These are phyloP conservation scores for Loriculus beryllinus DNA, from an alignment of 2,797 vertebrate genomes.

Conservation along the genomic window DNA sequence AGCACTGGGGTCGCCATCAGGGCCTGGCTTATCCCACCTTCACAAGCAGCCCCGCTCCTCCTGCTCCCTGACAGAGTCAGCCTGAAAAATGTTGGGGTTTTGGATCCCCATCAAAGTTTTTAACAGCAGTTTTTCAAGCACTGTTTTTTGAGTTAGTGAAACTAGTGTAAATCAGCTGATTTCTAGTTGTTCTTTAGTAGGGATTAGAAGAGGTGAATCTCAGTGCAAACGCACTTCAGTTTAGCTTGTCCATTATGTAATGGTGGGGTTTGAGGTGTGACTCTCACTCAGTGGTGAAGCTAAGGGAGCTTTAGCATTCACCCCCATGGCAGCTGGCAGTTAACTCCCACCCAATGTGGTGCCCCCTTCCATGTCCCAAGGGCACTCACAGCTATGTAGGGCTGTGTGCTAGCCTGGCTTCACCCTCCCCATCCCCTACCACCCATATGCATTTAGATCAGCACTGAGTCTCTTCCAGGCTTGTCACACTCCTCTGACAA, in stretches of 20 bases:
- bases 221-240: not conserved
- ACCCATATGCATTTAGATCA: not conserved
- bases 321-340: not conserved
- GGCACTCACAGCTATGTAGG: rapidly evolving
- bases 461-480: not conserved
- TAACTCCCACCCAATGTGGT: rapidly evolving
- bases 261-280: not conserved
- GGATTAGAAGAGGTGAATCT: not conserved
- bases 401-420: rapidly evolving
- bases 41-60: not conserved
- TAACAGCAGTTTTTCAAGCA: not conserved
- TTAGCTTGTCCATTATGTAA: not conserved
- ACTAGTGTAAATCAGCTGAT: not conserved
- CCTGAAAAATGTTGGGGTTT: not conserved
- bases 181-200: not conserved
- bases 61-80: not conserved
- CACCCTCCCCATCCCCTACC: not conserved
- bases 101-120: rapidly evolving
- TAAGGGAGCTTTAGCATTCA: not conserved
- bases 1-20: not conserved
- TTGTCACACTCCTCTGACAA: not conserved
- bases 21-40: rapidly evolving
- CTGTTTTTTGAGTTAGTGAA: not conserved
- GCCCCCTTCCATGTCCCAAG: not conserved
- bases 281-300: not conserved